phyloP scores from a whole-genome alignment of 2,113 vertebrate species.

The Cryptomyrus ogoouensis region DNA sequence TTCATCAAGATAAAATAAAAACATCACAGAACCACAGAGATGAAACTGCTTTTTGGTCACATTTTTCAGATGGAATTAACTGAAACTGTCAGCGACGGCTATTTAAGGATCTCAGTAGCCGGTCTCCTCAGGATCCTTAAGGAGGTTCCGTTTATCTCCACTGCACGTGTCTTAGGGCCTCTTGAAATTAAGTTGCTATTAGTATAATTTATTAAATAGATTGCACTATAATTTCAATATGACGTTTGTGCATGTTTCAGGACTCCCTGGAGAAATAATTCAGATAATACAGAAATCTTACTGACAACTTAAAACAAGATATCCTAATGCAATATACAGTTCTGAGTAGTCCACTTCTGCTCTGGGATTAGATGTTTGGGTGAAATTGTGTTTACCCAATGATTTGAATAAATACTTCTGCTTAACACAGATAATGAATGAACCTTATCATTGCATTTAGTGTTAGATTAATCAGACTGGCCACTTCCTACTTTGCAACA shows the following conservation, averaged over 20 bases:
- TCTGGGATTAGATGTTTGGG: background rate
- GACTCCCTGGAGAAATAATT: background rate
- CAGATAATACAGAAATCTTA: background rate
- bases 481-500: background rate
- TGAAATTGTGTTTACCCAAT: background rate
- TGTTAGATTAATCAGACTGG: background rate
- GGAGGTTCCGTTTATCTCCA: background rate
- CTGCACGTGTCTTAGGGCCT: background rate
- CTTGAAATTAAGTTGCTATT: background rate
- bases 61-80: background rate
- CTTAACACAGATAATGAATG: background rate
- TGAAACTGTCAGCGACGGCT: background rate
- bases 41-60: background rate
- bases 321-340: background rate
- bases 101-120: background rate
- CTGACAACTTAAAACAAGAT: background rate
- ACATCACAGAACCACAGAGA: background rate
- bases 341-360: background rate
- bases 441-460: background rate
- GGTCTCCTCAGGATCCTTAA: no score
- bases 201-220: background rate
- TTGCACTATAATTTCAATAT: background rate
- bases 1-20: background rate
- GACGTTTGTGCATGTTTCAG: background rate
- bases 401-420: background rate